A percentile compares a stretch with the other conserved stretches of the same genome.
Conservation (phyloP, 2,113 vertebrate genomes). For the Murina feae region DNA sequence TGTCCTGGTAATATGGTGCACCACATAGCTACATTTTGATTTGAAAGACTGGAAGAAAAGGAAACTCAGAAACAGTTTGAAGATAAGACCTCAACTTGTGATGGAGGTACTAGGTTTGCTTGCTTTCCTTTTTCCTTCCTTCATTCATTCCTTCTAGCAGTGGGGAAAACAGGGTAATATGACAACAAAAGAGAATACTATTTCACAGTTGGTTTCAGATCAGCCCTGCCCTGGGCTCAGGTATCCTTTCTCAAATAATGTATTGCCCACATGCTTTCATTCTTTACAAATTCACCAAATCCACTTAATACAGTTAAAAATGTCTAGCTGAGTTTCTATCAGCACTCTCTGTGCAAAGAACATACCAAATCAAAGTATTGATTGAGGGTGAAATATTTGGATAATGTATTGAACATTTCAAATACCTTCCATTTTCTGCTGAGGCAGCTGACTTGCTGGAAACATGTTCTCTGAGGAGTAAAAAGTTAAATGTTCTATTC, state of each 20-base stretch:
- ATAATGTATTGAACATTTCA: slow-evolving; percentile 4
- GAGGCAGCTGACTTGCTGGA: slow-evolving; percentile 47
- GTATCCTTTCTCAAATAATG: slow-evolving; percentile 25
- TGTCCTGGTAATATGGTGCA: neutral
- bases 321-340: slow-evolving; percentile 52
- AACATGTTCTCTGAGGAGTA: slow-evolving; percentile 55
- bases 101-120: neutral
- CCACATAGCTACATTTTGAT: neutral
- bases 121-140: neutral
- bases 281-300: slow-evolving; percentile 38
- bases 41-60: neutral
- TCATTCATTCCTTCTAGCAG: neutral
- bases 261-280: slow-evolving; percentile 5
- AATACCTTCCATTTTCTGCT: slow-evolving; percentile 60
- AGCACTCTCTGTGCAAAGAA: slow-evolving; percentile 41
- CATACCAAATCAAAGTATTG: slow-evolving; percentile 36
- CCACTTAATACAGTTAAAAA: slow-evolving; percentile 54
- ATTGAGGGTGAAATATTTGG: slow-evolving; percentile 54
- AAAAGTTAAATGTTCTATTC: slow-evolving; percentile 63
- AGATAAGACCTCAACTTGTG: neutral
- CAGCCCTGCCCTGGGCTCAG: neutral
- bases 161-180: neutral
- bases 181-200: neutral
- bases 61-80: neutral
- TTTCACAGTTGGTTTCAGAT: slow-evolving; percentile 23